Evolutionary conservation across 2,113 vertebrate species (phyloP), one percentile per base, ranked within the genome.

Genomic region (Serinus canaria): DNA sequence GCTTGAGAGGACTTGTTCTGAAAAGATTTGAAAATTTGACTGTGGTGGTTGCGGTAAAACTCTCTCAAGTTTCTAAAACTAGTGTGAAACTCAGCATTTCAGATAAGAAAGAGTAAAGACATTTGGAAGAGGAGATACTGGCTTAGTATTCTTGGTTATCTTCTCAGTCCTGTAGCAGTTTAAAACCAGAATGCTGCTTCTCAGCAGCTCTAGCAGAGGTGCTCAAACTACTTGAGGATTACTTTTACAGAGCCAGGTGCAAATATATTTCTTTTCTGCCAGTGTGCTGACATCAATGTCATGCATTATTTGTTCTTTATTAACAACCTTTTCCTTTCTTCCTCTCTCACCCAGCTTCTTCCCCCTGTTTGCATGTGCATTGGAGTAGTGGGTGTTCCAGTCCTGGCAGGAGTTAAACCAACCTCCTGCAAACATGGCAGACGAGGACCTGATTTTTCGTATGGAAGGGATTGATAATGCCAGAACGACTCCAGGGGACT

Each of bases 401-500:
- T 22, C 7, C 24, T 31, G 74, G 76, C 73, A 52, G 72, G 90
- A 94, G 68, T 89, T 83, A 72, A 81, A 49, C 79, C 21, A 30
- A 2, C 33, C 10, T 70, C 58, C 77, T 33, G 6, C 88, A 89
- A 50, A 84, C 92, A 99, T 99, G 99, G 98, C 98, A 62, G 99
- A 99, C 4, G 99, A 99, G n/a, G 99, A 99, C 55, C 98, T 99
- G 69, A 99, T 99, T 97, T 99, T 99, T 77, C 97, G 95, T 89
- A 98, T 99, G 98, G 99, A 99, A 97, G 99, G 99, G 46, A 97
- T 99, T 46, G 98, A 98, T 76, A 98, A 98, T 41, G 78, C 93
- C 92, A 95, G 79, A 46, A 69, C 49, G 1, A 70, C 94, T 49
- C 53, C 94, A 33, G 35, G 74, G 0, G 92, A 74, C 68, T 98